These are phyloP conservation scores for Camelus dromedarius DNA, from an alignment of 2,113 vertebrate species.

Conservation along the genomic window DNA sequence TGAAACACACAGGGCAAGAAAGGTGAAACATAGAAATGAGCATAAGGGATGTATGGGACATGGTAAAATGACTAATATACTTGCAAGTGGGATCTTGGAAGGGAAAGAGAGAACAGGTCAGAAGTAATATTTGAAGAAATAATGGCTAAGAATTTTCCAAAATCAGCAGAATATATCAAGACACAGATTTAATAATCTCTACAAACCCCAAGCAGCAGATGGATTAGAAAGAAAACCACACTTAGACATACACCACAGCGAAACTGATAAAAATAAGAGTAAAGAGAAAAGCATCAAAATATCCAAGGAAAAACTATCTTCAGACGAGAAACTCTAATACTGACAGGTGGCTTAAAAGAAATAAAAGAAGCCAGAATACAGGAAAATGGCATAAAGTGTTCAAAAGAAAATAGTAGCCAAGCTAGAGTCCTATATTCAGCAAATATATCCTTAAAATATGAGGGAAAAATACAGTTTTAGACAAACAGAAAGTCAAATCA, in stretches of 20 bases:
- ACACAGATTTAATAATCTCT: background rate
- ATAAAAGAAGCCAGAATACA: background rate
- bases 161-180: background rate
- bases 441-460: background rate
- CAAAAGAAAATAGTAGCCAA: background rate
- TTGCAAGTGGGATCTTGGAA: background rate
- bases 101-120: background rate
- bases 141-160: background rate
- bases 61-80: background rate
- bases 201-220: background rate
- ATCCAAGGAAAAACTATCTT: background rate
- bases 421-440: background rate
- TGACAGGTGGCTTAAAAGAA: background rate
- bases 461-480: background rate
- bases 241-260: background rate
- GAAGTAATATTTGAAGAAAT: background rate
- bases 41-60: background rate
- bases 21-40: background rate
- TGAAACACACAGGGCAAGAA: background rate
- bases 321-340: background rate
- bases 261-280: background rate
- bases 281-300: background rate
- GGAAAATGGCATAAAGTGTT: background rate
- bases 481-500: background rate
- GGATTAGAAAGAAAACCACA: background rate